Evolutionary conservation across 2,888 invertebrate species (phyloP).

Genomic region (Agapetus fuscipes): DNA sequence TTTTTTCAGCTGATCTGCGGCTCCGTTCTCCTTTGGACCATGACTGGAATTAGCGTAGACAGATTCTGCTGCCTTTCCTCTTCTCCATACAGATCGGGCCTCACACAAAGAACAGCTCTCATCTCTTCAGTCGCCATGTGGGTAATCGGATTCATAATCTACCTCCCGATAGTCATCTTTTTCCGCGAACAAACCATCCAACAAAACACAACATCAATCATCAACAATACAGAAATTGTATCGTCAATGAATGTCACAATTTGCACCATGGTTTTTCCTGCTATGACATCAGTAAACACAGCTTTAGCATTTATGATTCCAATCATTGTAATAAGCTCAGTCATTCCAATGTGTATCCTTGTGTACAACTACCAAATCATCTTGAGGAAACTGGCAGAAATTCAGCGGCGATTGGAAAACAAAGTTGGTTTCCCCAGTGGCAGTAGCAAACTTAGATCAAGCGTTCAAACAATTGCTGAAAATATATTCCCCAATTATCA

Average conservation of each 20-base stretch:
- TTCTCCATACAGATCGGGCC: slow-evolving; percentile 43
- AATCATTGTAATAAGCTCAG: slow-evolving; percentile 38
- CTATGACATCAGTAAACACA: slow-evolving; percentile 33
- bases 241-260: slow-evolving; percentile 25
- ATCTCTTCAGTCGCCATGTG: slow-evolving; percentile 37
- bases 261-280: slow-evolving; percentile 46
- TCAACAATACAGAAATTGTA: background rate
- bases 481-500: slow-evolving; percentile 36
- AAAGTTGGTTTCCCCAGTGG: slow-evolving; percentile 11
- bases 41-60: slow-evolving; percentile 48
- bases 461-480: slow-evolving; percentile 29
- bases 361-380: slow-evolving; percentile 46
- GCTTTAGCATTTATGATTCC: slow-evolving; percentile 43
- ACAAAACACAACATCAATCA: slow-evolving; percentile 19
- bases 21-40: slow-evolving; percentile 47
- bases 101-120: slow-evolving; percentile 35
- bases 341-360: slow-evolving; percentile 43
- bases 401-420: slow-evolving; percentile 16
- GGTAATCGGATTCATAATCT: slow-evolving; percentile 37
- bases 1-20: slow-evolving; percentile 45
- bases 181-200: slow-evolving; percentile 30
- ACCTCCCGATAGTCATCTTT: slow-evolving; percentile 44
- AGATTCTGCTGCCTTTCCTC: slow-evolving; percentile 45
- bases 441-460: slow-evolving; percentile 33
- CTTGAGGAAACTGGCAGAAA: slow-evolving; percentile 30